These are phyloP conservation scores for Belgica antarctica DNA, from an alignment of 2,888 invertebrate genomes.

Conservation along the genomic window DNA sequence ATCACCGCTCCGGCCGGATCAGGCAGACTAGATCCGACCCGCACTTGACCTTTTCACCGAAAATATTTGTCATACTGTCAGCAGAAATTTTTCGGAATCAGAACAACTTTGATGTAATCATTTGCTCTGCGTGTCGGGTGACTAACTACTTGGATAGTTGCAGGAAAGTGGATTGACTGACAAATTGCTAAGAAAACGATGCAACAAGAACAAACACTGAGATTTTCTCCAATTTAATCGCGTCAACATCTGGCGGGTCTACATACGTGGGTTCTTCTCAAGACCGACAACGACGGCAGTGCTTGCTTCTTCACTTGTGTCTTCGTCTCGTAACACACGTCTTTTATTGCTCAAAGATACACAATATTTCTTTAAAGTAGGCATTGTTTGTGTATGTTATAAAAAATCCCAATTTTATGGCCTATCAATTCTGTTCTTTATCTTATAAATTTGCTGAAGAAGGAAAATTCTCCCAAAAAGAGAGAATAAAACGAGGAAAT, in stretches of 20 bases:
- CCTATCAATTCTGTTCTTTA: conserved; percentile 40
- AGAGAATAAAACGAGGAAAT: conserved; percentile 28
- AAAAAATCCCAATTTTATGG: conserved; percentile 40
- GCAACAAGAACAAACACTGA: too few species aligned
- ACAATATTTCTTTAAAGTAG: conserved; percentile 29
- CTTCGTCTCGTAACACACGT: conserved; percentile 13
- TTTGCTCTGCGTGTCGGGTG: conserved; percentile 2
- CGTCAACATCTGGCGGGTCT: too few species aligned
- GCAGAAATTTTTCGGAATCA: conserved; percentile 20
- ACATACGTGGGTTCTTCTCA: too few species aligned
- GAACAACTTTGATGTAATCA: conserved; percentile 16
- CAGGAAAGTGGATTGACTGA: neutral
- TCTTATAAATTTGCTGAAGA: conserved; percentile 38
- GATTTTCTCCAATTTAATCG: too few species aligned
- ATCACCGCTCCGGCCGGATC: too few species aligned
- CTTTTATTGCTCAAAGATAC: conserved; percentile 37
- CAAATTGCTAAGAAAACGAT: neutral
- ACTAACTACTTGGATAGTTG: neutral
- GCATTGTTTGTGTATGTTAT: conserved; percentile 18
- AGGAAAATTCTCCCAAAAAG: conserved; percentile 3
- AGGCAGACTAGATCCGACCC: neutral
- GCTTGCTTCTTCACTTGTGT: too few species aligned
- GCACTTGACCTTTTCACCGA: neutral
- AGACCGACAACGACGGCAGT: too few species aligned
- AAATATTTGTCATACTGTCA: conserved; percentile 16